Evolutionary conservation across 2,797 vertebrate genomes (phyloP), one percentile per base, ranked within the genome.

Genomic region (Melanotaenia parkinsoni): DNA sequence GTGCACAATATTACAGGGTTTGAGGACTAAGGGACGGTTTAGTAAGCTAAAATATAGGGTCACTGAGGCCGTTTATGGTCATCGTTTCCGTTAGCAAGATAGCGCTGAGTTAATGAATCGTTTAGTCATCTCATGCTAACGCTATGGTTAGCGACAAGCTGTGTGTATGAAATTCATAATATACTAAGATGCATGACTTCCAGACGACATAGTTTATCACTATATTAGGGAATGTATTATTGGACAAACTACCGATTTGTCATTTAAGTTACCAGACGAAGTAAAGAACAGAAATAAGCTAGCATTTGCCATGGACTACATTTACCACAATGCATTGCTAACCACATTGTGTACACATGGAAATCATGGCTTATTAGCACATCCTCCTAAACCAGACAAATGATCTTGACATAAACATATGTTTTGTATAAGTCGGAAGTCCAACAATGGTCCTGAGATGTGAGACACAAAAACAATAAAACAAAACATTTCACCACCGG

Each of bases 71-170:
- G 54, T 33, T 51, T 24, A 37, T 70, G 61, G 57, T 37, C 38
- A 43, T 56, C 26, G 22, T 74, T 86, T 64, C 65, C 24, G 61
- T 58, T 67, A 67, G 81, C 84, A 80, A 67, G 74, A 24, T n/a
- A 75, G 72, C 54, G 4, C 32, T 53, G 22, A 33, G 69, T 88
- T 82, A 85, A 90, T 92, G 91, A 85, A 88, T 87, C 81, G 72
- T 68, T 72, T 63, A 69, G 63, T 76, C 50, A 68, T 79, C 66
- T 75, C 77, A 85, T 81, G 89, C 89, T 89, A 89, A 86, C 73
- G 33, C 53, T 72, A 61, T 73, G 62, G 70, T 74, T 85, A 86
- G 78, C 81, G n/a, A 33, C 61, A 71, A 12, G 67, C 26, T 51
- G 28, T 59, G 63, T 53, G 14, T 51, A 13, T 9, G 40, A 12